Evolutionary conservation across 1,140 invertebrate species (phyloP).

Genomic region (Sitobion miscanthi): DNA sequence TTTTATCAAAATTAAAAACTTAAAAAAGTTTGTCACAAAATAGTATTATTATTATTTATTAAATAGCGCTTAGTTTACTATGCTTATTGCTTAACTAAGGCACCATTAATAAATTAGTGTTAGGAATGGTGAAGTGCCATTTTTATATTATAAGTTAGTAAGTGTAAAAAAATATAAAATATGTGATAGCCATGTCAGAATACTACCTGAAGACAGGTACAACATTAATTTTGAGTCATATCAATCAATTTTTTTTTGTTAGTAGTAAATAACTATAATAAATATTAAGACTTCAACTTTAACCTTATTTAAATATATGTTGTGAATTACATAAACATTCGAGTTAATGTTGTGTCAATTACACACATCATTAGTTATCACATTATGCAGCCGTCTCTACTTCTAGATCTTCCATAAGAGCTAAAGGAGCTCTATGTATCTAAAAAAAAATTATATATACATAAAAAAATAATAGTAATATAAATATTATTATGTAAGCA

Average conservation of each 20-base stretch:
- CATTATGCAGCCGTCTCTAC: constrained; percentile 46
- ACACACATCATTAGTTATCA: constrained; percentile 38
- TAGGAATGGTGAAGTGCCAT: constrained; percentile 11
- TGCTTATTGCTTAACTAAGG: neutral
- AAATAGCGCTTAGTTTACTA: neutral
- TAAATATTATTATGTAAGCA: neutral
- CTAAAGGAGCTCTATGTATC: constrained; percentile 60
- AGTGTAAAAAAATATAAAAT: constrained; percentile 8
- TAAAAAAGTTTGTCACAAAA: neutral
- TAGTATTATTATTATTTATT: neutral
- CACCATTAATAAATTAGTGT: neutral
- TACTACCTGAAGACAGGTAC: constrained; percentile 17
- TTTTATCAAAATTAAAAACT: constrained; percentile 2
- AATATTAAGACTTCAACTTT: constrained; percentile 3
- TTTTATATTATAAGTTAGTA: neutral
- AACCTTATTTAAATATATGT: constrained; percentile 9
- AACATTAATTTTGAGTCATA: constrained; percentile 7
- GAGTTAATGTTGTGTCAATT: neutral
- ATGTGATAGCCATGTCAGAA: neutral
- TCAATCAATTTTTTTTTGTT: constrained; percentile 21
- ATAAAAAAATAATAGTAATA: neutral
- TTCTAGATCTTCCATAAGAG: constrained; percentile 60
- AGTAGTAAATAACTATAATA: constrained; percentile 43
- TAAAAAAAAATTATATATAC: constrained; percentile 46
- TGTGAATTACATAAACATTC: neutral